Evolutionary conservation across 2,888 invertebrate species (phyloP), one percentile per base, ranked within the genome.

Genomic region (Emmelina monodactyla): DNA sequence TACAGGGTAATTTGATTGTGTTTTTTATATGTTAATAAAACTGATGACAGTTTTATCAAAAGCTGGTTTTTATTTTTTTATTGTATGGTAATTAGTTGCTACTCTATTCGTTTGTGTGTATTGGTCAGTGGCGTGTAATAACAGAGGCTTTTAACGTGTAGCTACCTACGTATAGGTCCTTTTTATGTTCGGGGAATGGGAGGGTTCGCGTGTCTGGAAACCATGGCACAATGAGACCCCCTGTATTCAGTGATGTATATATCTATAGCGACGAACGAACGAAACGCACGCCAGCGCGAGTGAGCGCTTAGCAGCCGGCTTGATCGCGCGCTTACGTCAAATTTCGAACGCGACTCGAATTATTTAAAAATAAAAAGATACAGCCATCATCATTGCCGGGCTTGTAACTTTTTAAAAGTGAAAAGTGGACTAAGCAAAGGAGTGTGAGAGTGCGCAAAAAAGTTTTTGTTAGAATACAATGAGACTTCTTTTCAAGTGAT

Each of bases 191-290:
- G 37, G 47, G 50, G 45, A 43, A 47, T 50, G 52, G 57, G 65
- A 64, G 71, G 73, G 71, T 67, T 70, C 54, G 69, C 67, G 58
- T 67, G 75, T 75, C 70, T 76, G 66, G 65, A 63, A 53, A 54
- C 43, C 41, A 39, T 38, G 47, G 54, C 44, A 73, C 70, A 73
- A 75, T 67, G 61, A 11, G 68, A 61, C 62, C 63, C 68, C 65
- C 61, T 69, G 56, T 55, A 47, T 55, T 45, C 66, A 67, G 61
- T 49, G 67, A 69, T 69, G 64, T 25, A 25, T 25, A 25, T 11
- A 25, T 9, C 25, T 3, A 25, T 11, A n/a, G 25, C 25, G 49
- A 38, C 36, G 49, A 53, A 42, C 53, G 45, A 50, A 50, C 49
- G 47, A 47, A 47, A 48, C 45, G 43, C 53, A 56, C 55, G 54